Percentiles rank a stretch among this genome's conserved stretches.
These are phyloP conservation scores for Grammomys surdaster DNA, from an alignment of 2,113 vertebrate genomes.

Conservation along the genomic window DNA sequence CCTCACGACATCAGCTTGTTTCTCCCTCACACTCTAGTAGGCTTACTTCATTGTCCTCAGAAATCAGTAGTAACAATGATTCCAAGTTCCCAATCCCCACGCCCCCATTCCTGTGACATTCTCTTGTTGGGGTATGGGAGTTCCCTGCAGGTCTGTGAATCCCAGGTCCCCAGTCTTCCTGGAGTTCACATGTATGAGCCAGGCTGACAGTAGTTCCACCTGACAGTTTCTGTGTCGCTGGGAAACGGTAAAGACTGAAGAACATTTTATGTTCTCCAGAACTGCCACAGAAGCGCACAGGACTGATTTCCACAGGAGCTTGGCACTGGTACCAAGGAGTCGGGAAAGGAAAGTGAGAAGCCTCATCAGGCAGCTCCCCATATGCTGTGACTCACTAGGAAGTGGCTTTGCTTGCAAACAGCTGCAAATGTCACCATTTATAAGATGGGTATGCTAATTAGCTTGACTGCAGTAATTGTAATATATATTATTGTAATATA, in stretches of 20 bases:
- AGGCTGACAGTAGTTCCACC: neutral
- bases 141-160: neutral
- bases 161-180: neutral
- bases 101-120: neutral
- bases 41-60: neutral
- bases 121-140: neutral
- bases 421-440: neutral
- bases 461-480: neutral
- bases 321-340: neutral
- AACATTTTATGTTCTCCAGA: constrained; percentile 4
- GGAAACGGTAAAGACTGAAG: constrained; percentile 16
- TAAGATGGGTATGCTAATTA: neutral
- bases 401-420: constrained; percentile 58
- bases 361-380: neutral
- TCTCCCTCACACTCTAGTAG: neutral
- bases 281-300: constrained; percentile 20
- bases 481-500: neutral
- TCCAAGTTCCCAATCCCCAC: neutral
- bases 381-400: neutral
- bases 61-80: neutral
- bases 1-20: neutral
- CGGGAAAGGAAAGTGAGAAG: constrained; percentile 22
- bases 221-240: neutral
- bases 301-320: constrained; percentile 40
- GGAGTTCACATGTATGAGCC: neutral